Evolutionary conservation across 2,113 vertebrate genomes (phyloP), one percentile per base, ranked within the genome.

Genomic region (Pseudorasbora parva): DNA sequence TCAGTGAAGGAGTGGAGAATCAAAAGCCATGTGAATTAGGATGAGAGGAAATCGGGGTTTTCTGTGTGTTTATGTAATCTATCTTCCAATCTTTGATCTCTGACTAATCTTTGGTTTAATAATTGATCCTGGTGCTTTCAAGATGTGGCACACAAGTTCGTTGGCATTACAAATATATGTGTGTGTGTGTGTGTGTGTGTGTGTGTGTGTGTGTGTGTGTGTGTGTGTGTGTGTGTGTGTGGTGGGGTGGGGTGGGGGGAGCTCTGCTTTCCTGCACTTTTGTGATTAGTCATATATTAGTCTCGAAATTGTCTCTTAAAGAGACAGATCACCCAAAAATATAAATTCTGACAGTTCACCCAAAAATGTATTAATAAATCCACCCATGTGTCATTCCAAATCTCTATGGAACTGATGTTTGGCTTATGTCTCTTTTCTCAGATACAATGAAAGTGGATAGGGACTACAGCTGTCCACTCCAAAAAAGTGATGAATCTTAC

Each of bases 51-150:
- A 25, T 69, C 17, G 51, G 47, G 21, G 15, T 54, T 74, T 59
- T 56, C 60, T 27, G 23, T 56, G 10, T 59, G 76, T 78, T 41
- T 78, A 25, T 45, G 37, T 77, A 77, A 77, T 77, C 56, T 62
- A 37, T 19, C 57, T 41, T 45, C 9, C 76, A 41, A 78, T 78
- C 57, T 78, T 62, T 78, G 76, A 78, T 78, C 76, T 78, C 62
- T 43, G 76, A 78, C 76, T 78, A 78, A 78, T 62, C 76, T 27
- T 37, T 25, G 76, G 33, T 78, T 78, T 78, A 82, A 78, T 78
- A 60, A 47, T 27, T 78, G 57, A 78, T 59, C 66, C 51, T 57
- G 49, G 25, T 37, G 45, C 45, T 82, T 71, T 81, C 27, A 14
- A 69, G 51, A 56, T 8, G 19, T 25, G 15, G 21, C 9, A 51